Conservation (phyloP, 2,888 invertebrate species). For the Chrysopilus asiliformis region DNA sequence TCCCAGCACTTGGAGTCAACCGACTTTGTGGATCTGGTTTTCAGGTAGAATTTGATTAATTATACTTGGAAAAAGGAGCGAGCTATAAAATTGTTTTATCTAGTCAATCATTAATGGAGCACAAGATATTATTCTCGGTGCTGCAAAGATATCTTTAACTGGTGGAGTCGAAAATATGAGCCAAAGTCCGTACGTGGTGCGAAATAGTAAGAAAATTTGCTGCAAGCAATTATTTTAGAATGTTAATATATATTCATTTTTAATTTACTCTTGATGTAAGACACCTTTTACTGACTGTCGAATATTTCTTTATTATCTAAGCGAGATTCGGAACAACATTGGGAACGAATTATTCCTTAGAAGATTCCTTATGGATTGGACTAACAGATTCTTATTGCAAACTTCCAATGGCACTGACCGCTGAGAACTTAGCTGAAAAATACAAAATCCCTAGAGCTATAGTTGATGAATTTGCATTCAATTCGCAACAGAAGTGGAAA, state of each 20-base stretch:
- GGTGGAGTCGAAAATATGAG: slow-evolving; percentile 97
- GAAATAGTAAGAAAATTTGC: no score
- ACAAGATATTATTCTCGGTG: slow-evolving; percentile 81
- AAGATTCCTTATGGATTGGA: slow-evolving; percentile 82
- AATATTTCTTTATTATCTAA: no score
- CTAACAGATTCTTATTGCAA: slow-evolving; percentile 81
- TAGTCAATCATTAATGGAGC: slow-evolving; percentile 76
- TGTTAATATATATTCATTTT: no score
- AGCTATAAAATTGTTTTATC: no score
- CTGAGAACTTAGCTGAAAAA: slow-evolving; percentile 82
- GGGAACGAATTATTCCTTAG: slow-evolving; percentile 61
- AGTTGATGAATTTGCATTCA: slow-evolving; percentile 71
- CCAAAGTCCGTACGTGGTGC: slow-evolving; percentile 72
- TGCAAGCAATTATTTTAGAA: no score
- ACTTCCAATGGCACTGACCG: slow-evolving; percentile 91
- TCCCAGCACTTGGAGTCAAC: slow-evolving; percentile 79
- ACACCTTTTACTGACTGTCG: no score
- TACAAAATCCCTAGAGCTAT: slow-evolving; percentile 68
- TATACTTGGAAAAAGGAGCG: no score
- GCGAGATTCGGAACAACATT: slow-evolving; percentile 81
- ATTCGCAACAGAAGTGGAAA: slow-evolving; percentile 82
- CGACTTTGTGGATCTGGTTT: slow-evolving; percentile 96
- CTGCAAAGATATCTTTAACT: slow-evolving; percentile 71
- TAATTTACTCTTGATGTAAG: no score
- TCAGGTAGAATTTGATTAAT: no score